Base-by-base conservation (phyloP, 92 coral and sea anemone genomes). In the Micromussa lordhowensis region DNA sequence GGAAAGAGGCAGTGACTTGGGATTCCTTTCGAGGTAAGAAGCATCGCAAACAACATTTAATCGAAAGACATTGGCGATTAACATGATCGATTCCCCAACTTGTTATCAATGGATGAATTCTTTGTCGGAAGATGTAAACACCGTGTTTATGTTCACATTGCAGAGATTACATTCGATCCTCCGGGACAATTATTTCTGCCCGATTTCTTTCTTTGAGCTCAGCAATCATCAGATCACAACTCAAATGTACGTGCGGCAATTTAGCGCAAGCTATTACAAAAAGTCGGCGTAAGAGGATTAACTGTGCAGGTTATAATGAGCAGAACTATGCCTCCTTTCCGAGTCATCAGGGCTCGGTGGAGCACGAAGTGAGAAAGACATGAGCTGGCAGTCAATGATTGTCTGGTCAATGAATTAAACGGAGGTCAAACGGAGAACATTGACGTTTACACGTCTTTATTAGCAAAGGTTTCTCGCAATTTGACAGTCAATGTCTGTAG, bases 21-120 rank as follows among this genome's bases (percentile, higher is more conserved):
- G 71, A 34, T n/a, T 12, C 26, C 70, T 57, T 57, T 84, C 54
- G 36, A 73, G 88, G 88, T 84, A 75, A 74, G 81, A 54, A 75
- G 19, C 15, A 75, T 57, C 14, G 4, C 16, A 32, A 58, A 55
- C 73, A 74, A 51, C 55, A 15, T 16, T 35, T 24, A 74, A 32
- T 32, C 54, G 71, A 83, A 53, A 31, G 87, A 8, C 28, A 61
- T 19, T 7, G 31, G 24, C 63, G 49, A 15, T 19, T 36, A 5
- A 11, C 40, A 34, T 53, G 11, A 38, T 51, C 34, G 29, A 14
- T 57, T 44, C 53, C 5, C 19, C 28, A 83, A 36, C 30, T 73
- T 18, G 19, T 34, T 40, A 69, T 9, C 31, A 35, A 7, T 84
- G 87, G 44, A 22, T 54, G 79, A 35, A 74, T 55, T 75, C 68